Base-by-base conservation (phyloP, 2,113 vertebrate species). In the Pseudopodoces humilis region DNA sequence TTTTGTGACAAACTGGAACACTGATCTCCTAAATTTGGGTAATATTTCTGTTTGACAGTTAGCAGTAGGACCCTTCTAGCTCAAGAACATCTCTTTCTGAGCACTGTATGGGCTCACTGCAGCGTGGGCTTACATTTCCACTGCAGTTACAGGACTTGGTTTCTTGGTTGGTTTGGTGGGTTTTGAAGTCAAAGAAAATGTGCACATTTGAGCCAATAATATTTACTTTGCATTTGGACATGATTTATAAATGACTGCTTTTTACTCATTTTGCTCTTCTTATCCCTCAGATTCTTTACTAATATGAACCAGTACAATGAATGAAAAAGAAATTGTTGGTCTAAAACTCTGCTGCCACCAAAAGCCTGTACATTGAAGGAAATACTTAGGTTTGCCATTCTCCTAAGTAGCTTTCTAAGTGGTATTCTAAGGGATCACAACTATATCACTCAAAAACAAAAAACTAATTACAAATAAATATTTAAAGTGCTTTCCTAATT, bases 281-380 rank as follows among this genome's bases (percentile, higher is more conserved):
- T 85, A 72, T 50, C 22, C 88, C 63, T 93, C 35, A 80, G 21
- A 23, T 90, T 80, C 33, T 91, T 95, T 59, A 30, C 5, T 91
- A 47, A 59, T 83, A 65, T 28, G 46, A 89, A 46, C 27, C 10
- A 89, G 20, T 50, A 23, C 17, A 92, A 59, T 53, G 24, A 59
- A 74, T 74, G 33, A 63, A 76, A 89, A 91, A 63, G 2, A 16
- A 44, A 52, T 15, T 77, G 46, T 77, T 87, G 35, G 19, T 77
- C 22, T 95, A 69, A 91, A 88, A 62, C 9, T 41, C 12, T 91
- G 31, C 41, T 52, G 14, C 69, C 28, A 28, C 31, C n/a, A 56
- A 68, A 88, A 53, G 4, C 12, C 5, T 72, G 4, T n/a, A 41
- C 4, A 17, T 2, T 24, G 41, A 77, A 75, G 39, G n/a, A 94